Evolutionary conservation across 2,888 invertebrate species (phyloP).

Genomic region (Papilio elwesi): DNA sequence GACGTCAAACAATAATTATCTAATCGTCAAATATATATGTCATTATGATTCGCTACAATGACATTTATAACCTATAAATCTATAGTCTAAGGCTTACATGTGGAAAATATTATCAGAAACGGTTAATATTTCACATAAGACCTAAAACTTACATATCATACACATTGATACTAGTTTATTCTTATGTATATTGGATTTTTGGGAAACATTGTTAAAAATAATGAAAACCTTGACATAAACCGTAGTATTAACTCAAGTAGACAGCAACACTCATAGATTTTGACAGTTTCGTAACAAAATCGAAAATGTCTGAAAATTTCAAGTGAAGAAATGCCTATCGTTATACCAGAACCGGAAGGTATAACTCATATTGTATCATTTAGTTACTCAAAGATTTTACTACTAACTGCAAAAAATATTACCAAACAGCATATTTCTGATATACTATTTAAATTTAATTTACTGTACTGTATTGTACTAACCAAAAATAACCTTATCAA

Average conservation of each 20-base stretch:
- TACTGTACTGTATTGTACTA: too few species aligned
- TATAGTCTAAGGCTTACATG: too few species aligned
- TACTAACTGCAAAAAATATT: background rate
- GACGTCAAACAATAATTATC: background rate
- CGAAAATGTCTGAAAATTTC: constrained; percentile 11
- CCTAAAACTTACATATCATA: background rate
- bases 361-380: background rate
- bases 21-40: too few species aligned
- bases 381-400: background rate
- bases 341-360: constrained; percentile 27
- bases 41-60: too few species aligned
- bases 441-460: too few species aligned
- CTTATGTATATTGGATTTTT: background rate
- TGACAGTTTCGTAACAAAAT: constrained; percentile 13
- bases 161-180: background rate
- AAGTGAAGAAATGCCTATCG: constrained; percentile 28
- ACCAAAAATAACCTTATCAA: too few species aligned
- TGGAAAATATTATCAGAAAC: too few species aligned
- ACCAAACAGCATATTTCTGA: too few species aligned
- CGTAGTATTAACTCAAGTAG: background rate
- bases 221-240: background rate
- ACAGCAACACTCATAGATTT: background rate
- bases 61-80: too few species aligned
- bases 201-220: too few species aligned
- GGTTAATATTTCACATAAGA: too few species aligned